Conservation (phyloP, 2,113 vertebrate species). For the Natator depressus region DNA sequence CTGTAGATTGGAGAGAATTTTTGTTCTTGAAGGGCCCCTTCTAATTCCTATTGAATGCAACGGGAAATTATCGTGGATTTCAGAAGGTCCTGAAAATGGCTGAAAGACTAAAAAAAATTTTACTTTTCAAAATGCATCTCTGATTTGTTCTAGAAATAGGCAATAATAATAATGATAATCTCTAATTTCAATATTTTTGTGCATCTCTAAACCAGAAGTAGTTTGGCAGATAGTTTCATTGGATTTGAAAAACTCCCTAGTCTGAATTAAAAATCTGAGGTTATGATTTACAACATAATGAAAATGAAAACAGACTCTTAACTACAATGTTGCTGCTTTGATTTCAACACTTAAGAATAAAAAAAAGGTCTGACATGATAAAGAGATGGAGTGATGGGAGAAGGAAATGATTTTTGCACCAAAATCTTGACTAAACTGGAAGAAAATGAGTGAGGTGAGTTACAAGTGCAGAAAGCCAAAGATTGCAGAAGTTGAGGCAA, state of each 20-base stretch:
- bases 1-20: neutral
- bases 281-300: neutral
- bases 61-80: neutral
- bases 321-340: neutral
- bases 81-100: neutral
- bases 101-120: neutral
- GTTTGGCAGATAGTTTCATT: neutral
- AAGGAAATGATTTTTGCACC: neutral
- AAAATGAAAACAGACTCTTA: neutral
- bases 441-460: accelerated
- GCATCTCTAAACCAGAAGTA: neutral
- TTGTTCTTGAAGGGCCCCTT: neutral
- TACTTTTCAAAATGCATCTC: accelerated
- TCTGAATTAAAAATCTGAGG: neutral
- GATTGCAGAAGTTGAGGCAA: neutral
- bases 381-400: neutral
- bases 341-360: neutral
- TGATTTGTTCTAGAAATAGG: neutral
- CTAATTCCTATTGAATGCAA: neutral
- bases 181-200: neutral
- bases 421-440: neutral
- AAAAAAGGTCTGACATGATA: neutral
- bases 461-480: neutral
- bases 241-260: neutral
- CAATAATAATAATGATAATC: neutral